These are phyloP conservation scores for Tetragnatha versicolor DNA, from an alignment of 1,140 invertebrate species.

Conservation along the genomic window DNA sequence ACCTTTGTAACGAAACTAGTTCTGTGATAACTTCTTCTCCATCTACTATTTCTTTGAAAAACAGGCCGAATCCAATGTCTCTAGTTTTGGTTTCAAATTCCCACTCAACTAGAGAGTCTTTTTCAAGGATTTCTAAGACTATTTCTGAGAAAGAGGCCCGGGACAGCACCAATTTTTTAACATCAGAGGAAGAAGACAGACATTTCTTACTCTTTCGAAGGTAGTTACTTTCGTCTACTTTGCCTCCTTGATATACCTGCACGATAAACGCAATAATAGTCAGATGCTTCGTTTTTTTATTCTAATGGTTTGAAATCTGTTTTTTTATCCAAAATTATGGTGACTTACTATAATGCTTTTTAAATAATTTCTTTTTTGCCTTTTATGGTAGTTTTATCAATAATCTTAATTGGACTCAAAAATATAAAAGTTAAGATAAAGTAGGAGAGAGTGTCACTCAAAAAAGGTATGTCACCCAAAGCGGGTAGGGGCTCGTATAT, in stretches of 20 bases:
- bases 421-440: too few species aligned
- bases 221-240: neutral
- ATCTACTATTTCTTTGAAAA: neutral
- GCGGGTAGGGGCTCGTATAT: too few species aligned
- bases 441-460: too few species aligned
- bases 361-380: too few species aligned
- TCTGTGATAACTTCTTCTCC: constrained; percentile 3
- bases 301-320: too few species aligned
- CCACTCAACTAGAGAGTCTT: constrained; percentile 36
- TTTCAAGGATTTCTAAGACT: neutral
- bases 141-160: constrained; percentile 4
- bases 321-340: too few species aligned
- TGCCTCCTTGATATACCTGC: neutral
- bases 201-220: neutral
- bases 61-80: constrained; percentile 37
- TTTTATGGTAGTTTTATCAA: too few species aligned
- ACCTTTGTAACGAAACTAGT: neutral
- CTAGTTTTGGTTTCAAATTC: constrained; percentile 35
- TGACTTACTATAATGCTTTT: too few species aligned
- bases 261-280: neutral
- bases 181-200: neutral
- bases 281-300: too few species aligned
- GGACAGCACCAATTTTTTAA: neutral
- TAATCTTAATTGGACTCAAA: too few species aligned
- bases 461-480: too few species aligned